A percentile compares a stretch with the other conserved stretches of the same genome.
phyloP scores from a whole-genome alignment of 2,113 vertebrate genomes.

The Psilopsiagon aymara region DNA sequence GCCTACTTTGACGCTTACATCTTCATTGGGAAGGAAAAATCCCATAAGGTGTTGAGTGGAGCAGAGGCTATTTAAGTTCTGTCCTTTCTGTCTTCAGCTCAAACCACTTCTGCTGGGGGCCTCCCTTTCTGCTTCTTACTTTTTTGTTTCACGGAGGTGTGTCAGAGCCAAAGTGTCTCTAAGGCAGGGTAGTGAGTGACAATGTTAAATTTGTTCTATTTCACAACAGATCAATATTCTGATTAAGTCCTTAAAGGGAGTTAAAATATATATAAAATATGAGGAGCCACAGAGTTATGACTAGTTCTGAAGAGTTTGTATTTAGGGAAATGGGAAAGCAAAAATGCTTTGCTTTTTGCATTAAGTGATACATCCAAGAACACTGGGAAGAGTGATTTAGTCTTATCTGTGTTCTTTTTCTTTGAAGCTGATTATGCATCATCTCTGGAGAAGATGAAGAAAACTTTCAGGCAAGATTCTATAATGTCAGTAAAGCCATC shows the following conservation, averaged over 20 bases:
- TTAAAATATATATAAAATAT: background rate
- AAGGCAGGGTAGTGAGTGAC: background rate
- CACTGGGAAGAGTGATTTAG: background rate
- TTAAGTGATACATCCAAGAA: background rate
- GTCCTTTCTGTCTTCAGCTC: background rate
- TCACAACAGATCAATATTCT: background rate
- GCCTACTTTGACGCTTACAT: background rate
- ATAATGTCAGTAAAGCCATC: background rate
- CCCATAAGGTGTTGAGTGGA: background rate
- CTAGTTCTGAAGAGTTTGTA: background rate
- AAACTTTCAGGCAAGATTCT: slow-evolving; percentile 3
- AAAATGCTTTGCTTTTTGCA: background rate
- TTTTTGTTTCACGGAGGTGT: background rate
- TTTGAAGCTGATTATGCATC: background rate
- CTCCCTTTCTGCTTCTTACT: background rate
- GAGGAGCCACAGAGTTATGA: background rate
- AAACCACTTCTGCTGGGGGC: background rate
- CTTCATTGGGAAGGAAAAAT: background rate
- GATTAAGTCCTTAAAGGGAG: background rate
- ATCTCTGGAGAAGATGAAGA: background rate
- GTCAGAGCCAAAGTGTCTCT: background rate
- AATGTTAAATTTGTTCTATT: background rate
- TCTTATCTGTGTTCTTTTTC: background rate
- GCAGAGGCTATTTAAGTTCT: background rate
- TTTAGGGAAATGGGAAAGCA: background rate